Percentiles rank a stretch among this genome's conserved stretches.
Evolutionary conservation across 2,888 invertebrate genomes (phyloP).

Genomic region (Graphium colonna): DNA sequence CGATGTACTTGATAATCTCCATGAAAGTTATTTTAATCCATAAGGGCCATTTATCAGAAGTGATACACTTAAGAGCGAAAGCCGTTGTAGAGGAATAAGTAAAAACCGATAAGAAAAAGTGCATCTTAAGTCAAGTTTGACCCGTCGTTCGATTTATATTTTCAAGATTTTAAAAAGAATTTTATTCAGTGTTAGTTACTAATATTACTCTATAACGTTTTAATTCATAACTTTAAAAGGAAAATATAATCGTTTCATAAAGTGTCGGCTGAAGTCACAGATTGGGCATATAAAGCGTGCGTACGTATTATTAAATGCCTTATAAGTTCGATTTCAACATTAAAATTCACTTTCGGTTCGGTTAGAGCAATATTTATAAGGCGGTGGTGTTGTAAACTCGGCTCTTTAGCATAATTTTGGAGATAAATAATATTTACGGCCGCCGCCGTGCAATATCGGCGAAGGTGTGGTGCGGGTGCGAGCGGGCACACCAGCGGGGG

Average conservation of each 20-base stretch:
- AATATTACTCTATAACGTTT: no score
- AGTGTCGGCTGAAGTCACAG: neutral
- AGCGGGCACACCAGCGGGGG: conserved; percentile 36
- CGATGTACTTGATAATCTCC: neutral
- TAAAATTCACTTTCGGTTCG: conserved; percentile 12
- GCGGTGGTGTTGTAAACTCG: conserved; percentile 19
- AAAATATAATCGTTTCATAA: neutral
- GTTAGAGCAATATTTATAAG: conserved; percentile 16
- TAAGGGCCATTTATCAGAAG: neutral
- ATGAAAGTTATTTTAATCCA: conserved; percentile 1
- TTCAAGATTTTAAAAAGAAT: no score
- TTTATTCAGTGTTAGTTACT: no score
- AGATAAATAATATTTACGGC: conserved; percentile 24
- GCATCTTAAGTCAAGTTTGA: neutral
- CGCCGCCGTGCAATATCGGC: conserved; percentile 48
- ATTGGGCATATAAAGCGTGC: neutral
- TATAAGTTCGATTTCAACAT: conserved; percentile 11
- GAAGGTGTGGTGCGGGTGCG: conserved; percentile 30
- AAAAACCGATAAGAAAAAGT: no score
- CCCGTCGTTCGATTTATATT: neutral
- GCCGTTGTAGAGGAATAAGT: no score
- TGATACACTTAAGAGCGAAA: neutral
- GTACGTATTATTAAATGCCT: neutral
- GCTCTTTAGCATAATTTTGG: conserved; percentile 26
- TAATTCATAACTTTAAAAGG: no score